These are phyloP conservation scores for Agapornis roseicollis DNA, from an alignment of 2,113 vertebrate genomes.

Conservation along the genomic window DNA sequence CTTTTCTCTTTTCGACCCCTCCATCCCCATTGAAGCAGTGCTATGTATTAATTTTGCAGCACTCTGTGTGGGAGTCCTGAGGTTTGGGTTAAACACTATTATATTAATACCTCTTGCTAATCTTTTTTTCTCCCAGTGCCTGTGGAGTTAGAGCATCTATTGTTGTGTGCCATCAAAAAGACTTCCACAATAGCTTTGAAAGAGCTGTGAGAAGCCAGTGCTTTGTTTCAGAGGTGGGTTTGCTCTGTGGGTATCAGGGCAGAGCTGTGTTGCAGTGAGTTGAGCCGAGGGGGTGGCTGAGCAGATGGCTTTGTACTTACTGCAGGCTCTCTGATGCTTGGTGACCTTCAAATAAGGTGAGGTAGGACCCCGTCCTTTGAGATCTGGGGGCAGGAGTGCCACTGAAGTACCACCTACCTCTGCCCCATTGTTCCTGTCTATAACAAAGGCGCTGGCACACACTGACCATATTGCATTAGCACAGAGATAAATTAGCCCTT, in stretches of 20 bases:
- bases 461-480: not conserved
- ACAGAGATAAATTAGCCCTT: not conserved
- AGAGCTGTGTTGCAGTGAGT: rapidly evolving
- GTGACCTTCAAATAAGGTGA: not conserved
- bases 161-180: not conserved
- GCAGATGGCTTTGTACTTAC: not conserved
- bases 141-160: not conserved
- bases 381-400: not conserved
- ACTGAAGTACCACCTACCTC: not conserved
- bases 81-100: not conserved
- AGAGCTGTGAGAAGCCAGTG: not conserved
- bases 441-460: not conserved
- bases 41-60: not conserved
- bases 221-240: not conserved
- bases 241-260: not conserved
- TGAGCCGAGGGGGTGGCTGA: not conserved
- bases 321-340: not conserved
- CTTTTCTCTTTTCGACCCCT: not conserved
- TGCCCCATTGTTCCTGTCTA: not conserved
- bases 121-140: not conserved
- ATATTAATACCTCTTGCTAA: not conserved
- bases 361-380: not conserved
- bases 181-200: not conserved
- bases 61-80: not conserved
- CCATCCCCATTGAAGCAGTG: not conserved